These are phyloP conservation scores for Eretmochelys imbricata DNA, from an alignment of 2,113 vertebrate species.

Conservation along the genomic window DNA sequence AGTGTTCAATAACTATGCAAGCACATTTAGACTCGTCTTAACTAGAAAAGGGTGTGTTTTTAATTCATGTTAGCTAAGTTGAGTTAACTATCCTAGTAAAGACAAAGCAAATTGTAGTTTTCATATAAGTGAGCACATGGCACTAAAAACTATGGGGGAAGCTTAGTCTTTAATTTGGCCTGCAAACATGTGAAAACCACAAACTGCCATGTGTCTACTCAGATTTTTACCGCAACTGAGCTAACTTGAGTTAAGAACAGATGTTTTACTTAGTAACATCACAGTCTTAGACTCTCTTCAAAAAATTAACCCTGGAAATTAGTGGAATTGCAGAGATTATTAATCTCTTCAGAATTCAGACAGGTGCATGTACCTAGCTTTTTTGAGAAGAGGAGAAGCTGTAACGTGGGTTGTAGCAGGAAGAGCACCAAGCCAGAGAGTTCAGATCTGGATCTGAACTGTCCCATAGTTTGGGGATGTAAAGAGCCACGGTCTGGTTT, in stretches of 20 bases:
- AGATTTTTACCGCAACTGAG: neutral
- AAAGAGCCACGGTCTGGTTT: neutral
- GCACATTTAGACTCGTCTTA: neutral
- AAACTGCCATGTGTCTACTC: neutral
- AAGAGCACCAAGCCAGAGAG: neutral
- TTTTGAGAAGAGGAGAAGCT: neutral
- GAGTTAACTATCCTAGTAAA: neutral
- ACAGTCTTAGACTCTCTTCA: neutral
- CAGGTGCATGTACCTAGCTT: neutral
- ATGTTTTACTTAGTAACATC: neutral
- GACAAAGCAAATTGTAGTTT: neutral
- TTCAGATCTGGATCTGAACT: neutral
- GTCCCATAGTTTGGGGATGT: neutral
- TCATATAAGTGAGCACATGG: neutral
- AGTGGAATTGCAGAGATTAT: neutral
- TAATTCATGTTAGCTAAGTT: neutral
- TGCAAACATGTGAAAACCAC: neutral
- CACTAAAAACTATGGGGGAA: constrained; percentile 15
- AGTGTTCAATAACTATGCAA: neutral
- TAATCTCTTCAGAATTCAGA: neutral
- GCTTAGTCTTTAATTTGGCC: neutral
- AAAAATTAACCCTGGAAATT: neutral
- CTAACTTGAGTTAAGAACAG: constrained; percentile 14
- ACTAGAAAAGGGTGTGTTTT: neutral
- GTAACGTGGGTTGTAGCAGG: neutral